phyloP scores from a whole-genome alignment of 2,113 vertebrate species.

The Mormyrus lacerda region DNA sequence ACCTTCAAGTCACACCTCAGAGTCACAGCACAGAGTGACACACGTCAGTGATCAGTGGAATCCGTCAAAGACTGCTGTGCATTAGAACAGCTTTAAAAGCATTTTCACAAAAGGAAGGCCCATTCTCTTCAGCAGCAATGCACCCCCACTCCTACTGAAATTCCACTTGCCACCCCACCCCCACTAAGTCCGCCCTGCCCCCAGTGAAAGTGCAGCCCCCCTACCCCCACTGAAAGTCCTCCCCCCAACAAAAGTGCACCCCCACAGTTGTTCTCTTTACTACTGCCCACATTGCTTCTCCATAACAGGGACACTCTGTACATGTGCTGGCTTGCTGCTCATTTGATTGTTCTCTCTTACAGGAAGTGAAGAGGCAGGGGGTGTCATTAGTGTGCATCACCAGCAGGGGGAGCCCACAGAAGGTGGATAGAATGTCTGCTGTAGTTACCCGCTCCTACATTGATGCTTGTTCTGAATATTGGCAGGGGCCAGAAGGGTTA shows the following conservation, averaged over 20 bases:
- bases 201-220: neutral
- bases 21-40: neutral
- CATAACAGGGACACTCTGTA: neutral
- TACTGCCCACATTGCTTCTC: neutral
- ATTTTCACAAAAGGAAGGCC: neutral
- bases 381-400: slow-evolving; percentile 59
- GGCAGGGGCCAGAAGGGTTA: neutral
- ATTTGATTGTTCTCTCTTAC: slow-evolving; percentile 11
- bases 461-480: slow-evolving; percentile 18
- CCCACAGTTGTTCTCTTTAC: neutral
- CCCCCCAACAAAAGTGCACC: neutral
- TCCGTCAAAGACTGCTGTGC: neutral
- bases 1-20: neutral
- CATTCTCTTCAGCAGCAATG: neutral
- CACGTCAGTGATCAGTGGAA: neutral
- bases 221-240: neutral
- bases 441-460: slow-evolving; percentile 55
- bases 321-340: neutral
- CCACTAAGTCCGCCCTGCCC: neutral
- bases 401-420: slow-evolving; percentile 61
- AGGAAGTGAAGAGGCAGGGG: slow-evolving; percentile 43
- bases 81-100: neutral
- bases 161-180: no score
- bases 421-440: slow-evolving; percentile 60
- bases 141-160: neutral